phyloP scores from a whole-genome alignment of 1,140 invertebrate species.

The Bombus sylvicola region DNA sequence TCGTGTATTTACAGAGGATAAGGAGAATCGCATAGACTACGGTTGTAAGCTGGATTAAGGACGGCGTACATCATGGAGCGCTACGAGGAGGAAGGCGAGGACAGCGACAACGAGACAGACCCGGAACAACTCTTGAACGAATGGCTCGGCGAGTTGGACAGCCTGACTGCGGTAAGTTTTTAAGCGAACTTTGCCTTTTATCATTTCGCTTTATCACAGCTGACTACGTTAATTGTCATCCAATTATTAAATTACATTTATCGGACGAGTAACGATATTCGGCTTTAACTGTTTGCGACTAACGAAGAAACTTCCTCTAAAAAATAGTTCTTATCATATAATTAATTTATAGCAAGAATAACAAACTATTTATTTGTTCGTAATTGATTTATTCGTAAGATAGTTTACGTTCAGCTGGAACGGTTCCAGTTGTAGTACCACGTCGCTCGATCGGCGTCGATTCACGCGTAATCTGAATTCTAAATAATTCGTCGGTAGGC shows the following conservation, averaged over 20 bases:
- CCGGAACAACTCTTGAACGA: constrained; percentile 86
- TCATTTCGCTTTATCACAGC: background rate
- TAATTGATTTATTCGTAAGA: background rate
- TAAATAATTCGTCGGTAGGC: constrained; percentile 65
- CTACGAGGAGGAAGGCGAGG: constrained; percentile 81
- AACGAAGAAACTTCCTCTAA: no score
- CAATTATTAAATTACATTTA: background rate
- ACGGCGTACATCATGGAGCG: constrained; percentile 74
- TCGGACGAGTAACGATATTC: no score
- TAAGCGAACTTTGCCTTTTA: background rate
- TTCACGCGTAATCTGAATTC: constrained; percentile 74
- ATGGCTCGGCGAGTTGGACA: constrained; percentile 87
- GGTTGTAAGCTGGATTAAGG: constrained; percentile 48
- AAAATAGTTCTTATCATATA: no score
- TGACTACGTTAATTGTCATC: background rate
- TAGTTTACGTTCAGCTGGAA: background rate
- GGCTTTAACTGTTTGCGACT: no score
- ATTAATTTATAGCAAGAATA: no score
- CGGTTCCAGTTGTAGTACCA: constrained; percentile 27
- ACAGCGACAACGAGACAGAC: constrained; percentile 84
- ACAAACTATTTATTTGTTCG: no score
- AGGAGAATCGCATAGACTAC: constrained; percentile 3
- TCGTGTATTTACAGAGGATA: constrained; percentile 29
- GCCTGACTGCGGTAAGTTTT: constrained; percentile 85
- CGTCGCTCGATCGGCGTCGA: constrained; percentile 76